Evolutionary conservation across 2,113 vertebrate genomes (phyloP).

Genomic region (Agapornis roseicollis): DNA sequence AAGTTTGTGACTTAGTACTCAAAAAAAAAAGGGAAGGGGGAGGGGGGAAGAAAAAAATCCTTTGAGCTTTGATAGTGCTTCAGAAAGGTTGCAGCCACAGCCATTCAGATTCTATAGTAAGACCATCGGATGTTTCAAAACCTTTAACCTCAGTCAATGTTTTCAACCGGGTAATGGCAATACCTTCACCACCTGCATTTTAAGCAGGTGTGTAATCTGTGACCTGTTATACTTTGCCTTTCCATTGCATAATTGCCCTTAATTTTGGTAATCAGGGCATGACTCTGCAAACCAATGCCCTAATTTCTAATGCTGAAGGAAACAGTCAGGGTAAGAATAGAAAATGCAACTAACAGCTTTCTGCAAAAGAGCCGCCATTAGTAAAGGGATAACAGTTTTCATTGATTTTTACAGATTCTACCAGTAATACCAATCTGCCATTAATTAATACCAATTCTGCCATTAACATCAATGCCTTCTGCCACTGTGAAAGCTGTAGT

Average conservation of each 20-base stretch:
- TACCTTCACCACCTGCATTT: not conserved
- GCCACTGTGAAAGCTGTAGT: not conserved
- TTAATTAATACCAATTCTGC: not conserved
- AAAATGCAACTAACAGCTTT: not conserved
- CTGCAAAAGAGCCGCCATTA: not conserved
- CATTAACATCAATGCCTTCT: not conserved
- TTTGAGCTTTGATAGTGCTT: not conserved
- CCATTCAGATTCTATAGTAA: no score
- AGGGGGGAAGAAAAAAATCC: not conserved
- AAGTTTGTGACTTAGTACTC: not conserved
- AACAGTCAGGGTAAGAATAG: not conserved
- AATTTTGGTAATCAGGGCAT: not conserved
- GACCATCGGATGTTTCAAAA: not conserved
- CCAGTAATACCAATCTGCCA: not conserved
- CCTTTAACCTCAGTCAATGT: not conserved
- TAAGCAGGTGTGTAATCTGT: not conserved
- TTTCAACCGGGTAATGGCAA: not conserved
- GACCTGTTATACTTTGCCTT: not conserved
- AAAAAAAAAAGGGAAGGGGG: not conserved
- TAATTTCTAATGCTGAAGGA: slow-evolving; percentile 3
- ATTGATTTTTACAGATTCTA: not conserved
- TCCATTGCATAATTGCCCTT: not conserved
- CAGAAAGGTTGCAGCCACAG: no score
- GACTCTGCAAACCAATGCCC: not conserved
- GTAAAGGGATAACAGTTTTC: not conserved